Evolutionary conservation across 2,113 vertebrate genomes (phyloP).

Genomic region (Asarcornis scutulata): DNA sequence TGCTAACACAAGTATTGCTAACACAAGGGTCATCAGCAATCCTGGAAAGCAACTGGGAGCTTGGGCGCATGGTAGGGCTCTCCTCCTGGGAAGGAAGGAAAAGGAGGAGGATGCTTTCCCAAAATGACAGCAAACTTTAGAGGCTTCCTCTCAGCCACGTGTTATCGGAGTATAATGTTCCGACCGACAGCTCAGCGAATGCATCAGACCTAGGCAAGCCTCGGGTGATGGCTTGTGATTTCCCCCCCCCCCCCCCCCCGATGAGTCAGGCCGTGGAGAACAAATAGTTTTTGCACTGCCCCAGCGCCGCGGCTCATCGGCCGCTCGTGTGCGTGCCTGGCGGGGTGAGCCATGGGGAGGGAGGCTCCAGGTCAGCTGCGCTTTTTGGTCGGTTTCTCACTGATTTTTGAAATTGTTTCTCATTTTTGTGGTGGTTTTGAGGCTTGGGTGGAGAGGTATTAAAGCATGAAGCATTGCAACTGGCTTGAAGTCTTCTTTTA

Average conservation of each 20-base stretch:
- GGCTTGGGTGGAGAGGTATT: not conserved
- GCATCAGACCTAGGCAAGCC: not conserved
- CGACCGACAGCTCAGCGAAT: not conserved
- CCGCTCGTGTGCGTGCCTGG: not conserved
- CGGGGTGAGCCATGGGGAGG: not conserved
- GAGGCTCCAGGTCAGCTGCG: not conserved
- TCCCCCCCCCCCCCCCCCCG: not conserved
- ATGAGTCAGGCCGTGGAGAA: constrained; percentile 21
- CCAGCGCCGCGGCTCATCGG: not conserved
- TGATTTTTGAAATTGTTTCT: not conserved
- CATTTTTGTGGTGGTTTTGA: not conserved
- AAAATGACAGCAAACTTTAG: not conserved
- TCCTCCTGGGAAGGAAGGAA: not conserved
- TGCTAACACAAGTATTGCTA: not conserved
- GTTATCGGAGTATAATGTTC: not conserved
- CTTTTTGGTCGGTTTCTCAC: not conserved
- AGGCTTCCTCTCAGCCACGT: not conserved
- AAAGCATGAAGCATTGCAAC: not conserved
- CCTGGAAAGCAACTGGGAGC: not conserved
- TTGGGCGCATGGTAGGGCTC: not conserved
- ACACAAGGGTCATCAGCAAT: not conserved
- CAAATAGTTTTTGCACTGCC: not conserved
- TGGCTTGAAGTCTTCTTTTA: not conserved
- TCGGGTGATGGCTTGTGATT: not conserved
- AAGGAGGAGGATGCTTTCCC: not conserved